These are phyloP conservation scores for Galleria mellonella DNA, from an alignment of 1,140 invertebrate genomes.

Conservation along the genomic window DNA sequence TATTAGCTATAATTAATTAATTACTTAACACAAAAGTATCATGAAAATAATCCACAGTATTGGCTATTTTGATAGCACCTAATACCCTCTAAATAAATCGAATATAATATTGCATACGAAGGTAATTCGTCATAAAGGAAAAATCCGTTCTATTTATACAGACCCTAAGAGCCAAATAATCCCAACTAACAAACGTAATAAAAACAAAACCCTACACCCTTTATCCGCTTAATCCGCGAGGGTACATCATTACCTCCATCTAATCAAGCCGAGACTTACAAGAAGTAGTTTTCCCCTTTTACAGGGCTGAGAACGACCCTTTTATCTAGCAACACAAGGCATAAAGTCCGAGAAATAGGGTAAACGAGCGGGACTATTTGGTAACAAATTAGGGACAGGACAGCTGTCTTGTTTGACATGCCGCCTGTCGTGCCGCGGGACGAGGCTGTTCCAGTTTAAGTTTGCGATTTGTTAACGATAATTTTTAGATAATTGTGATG, in stretches of 20 bases:
- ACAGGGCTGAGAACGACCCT: slow-evolving; percentile 28
- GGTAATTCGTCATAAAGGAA: no score
- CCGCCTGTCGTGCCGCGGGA: background rate
- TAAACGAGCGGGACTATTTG: slow-evolving; percentile 8
- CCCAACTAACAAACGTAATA: slow-evolving; percentile 13
- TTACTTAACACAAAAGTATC: no score
- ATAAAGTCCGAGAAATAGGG: slow-evolving; percentile 33
- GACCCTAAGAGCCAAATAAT: slow-evolving; percentile 2
- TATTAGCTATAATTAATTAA: no score
- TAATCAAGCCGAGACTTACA: slow-evolving; percentile 34
- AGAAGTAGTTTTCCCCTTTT: slow-evolving; percentile 41
- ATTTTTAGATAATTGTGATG: no score
- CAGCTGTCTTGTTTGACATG: slow-evolving; percentile 32
- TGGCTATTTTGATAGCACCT: no score
- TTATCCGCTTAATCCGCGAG: slow-evolving; percentile 34
- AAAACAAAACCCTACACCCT: slow-evolving; percentile 13
- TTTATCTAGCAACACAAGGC: slow-evolving; percentile 43
- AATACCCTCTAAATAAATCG: no score
- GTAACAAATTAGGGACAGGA: slow-evolving; percentile 30
- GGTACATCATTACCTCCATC: slow-evolving; percentile 43
- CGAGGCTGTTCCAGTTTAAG: no score
- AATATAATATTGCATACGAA: no score
- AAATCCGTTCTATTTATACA: background rate
- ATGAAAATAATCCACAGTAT: no score
- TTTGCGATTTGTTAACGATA: no score